Percentiles rank a stretch among this genome's conserved stretches.
phyloP scores from a whole-genome alignment of 2,113 vertebrate species.

The Leuciscus idus region DNA sequence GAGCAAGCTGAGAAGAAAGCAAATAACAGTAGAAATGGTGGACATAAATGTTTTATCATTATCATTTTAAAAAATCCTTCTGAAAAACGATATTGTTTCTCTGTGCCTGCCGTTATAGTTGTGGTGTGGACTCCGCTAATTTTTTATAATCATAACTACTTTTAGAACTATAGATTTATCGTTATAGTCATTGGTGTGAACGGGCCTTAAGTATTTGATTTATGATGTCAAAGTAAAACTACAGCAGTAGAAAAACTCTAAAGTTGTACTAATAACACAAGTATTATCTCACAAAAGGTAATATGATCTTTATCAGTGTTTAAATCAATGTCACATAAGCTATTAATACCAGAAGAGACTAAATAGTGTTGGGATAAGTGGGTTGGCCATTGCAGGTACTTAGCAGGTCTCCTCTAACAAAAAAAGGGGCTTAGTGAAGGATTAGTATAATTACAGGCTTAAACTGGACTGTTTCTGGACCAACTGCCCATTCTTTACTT shows the following conservation, averaged over 20 bases:
- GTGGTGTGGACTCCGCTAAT: too few relatives aligned
- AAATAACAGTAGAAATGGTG: too few relatives aligned
- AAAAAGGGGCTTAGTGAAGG: slow-evolving; percentile 13
- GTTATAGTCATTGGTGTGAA: too few relatives aligned
- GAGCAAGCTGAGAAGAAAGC: too few relatives aligned
- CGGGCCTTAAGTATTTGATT: neutral
- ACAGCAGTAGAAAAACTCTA: neutral
- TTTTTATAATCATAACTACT: too few relatives aligned
- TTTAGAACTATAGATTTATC: too few relatives aligned
- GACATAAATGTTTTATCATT: too few relatives aligned
- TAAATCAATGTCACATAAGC: neutral
- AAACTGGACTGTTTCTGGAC: neutral
- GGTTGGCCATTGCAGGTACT: neutral
- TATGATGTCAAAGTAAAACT: neutral
- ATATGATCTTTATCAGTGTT: neutral
- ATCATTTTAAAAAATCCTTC: too few relatives aligned
- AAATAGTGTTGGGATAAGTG: neutral
- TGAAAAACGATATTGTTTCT: too few relatives aligned
- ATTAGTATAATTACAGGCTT: slow-evolving; percentile 36
- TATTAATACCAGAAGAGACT: neutral
- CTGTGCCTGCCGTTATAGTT: too few relatives aligned
- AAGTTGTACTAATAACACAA: neutral
- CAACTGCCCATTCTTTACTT: neutral
- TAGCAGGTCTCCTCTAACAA: neutral
- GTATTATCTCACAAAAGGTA: neutral